Conservation (phyloP, 1,140 invertebrate genomes). For the Zaprionus ghesquierei region DNA sequence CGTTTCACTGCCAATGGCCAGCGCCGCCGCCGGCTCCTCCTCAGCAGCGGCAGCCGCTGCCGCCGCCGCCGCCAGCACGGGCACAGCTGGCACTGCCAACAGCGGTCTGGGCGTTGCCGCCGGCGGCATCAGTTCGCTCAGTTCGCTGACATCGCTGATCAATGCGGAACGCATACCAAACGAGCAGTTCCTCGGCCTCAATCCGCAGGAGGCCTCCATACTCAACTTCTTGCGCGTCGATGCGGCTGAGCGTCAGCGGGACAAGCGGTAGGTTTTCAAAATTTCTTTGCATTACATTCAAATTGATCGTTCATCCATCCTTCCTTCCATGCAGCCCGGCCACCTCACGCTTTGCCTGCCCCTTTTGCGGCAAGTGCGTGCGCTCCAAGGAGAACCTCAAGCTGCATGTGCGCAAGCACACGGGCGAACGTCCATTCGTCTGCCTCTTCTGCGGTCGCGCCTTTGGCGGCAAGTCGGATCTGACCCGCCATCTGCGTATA, state of each 20-base stretch:
- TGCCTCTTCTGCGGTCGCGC: slow-evolving; percentile 93
- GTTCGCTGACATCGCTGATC: slow-evolving; percentile 79
- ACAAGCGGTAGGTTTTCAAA: slow-evolving; percentile 84
- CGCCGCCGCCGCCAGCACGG: slow-evolving; percentile 13
- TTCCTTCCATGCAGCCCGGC: slow-evolving; percentile 50
- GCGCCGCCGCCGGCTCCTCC: slow-evolving; percentile 38
- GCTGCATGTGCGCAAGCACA: slow-evolving; percentile 94
- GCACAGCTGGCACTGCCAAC: slow-evolving; percentile 1
- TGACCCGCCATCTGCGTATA: slow-evolving; percentile 92
- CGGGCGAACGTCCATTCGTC: slow-evolving; percentile 93
- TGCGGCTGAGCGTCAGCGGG: slow-evolving; percentile 86
- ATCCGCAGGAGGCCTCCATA: slow-evolving; percentile 85
- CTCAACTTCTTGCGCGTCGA: slow-evolving; percentile 86
- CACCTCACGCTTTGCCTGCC: slow-evolving; percentile 89
- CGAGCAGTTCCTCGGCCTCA: slow-evolving; percentile 81
- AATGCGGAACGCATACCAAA: slow-evolving; percentile 81
- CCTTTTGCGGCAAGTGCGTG: slow-evolving; percentile 94
- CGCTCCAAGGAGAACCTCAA: slow-evolving; percentile 94
- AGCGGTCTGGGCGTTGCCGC: slow-evolving; percentile 12
- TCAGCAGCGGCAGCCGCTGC: slow-evolving; percentile 23
- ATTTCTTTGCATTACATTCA: too few species aligned
- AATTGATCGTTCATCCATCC: too few species aligned
- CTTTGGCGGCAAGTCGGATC: slow-evolving; percentile 93
- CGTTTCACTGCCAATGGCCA: slow-evolving; percentile 37
- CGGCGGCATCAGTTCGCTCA: slow-evolving; percentile 71